A percentile compares a stretch with the other conserved stretches of the same genome.
These are phyloP conservation scores for Phyllotis vaccarum DNA, from an alignment of 2,797 vertebrate species.

Conservation along the genomic window DNA sequence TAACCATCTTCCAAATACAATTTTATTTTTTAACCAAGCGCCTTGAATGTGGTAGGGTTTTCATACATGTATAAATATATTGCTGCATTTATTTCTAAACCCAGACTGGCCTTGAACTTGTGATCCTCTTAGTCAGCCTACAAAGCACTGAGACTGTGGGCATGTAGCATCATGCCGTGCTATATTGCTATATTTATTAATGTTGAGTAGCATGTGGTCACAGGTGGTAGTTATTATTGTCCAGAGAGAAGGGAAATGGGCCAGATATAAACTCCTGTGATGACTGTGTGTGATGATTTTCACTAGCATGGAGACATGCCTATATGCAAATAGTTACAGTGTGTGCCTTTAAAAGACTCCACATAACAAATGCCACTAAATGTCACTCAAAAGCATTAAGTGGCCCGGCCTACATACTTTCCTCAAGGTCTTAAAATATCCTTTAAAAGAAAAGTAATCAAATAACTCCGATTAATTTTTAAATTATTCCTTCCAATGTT, in stretches of 20 bases:
- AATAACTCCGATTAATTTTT: not conserved
- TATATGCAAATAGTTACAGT: constrained; percentile 40
- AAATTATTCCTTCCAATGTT: constrained; percentile 47
- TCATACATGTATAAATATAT: not conserved
- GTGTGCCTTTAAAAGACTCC: constrained; percentile 42
- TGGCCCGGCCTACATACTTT: not conserved
- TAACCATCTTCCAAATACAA: constrained; percentile 12
- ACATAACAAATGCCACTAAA: constrained; percentile 49
- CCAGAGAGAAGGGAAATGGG: not conserved
- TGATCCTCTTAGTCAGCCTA: not conserved
- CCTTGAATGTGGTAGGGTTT: not conserved
- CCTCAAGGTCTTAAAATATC: not conserved
- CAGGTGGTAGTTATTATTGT: not conserved
- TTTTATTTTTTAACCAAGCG: constrained; percentile 5
- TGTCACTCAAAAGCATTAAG: constrained; percentile 42
- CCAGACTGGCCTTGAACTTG: not conserved
- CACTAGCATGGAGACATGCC: not conserved
- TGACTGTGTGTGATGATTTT: not conserved
- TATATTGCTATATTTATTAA: not conserved
- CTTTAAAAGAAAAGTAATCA: constrained; percentile 22
- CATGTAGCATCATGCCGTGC: not conserved
- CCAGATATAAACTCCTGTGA: not conserved
- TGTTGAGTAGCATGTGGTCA: not conserved
- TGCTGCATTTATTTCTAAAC: not conserved
- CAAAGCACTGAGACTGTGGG: not conserved